Evolutionary conservation across 2,797 vertebrate species (phyloP).

Genomic region (Melanotaenia nigrans): DNA sequence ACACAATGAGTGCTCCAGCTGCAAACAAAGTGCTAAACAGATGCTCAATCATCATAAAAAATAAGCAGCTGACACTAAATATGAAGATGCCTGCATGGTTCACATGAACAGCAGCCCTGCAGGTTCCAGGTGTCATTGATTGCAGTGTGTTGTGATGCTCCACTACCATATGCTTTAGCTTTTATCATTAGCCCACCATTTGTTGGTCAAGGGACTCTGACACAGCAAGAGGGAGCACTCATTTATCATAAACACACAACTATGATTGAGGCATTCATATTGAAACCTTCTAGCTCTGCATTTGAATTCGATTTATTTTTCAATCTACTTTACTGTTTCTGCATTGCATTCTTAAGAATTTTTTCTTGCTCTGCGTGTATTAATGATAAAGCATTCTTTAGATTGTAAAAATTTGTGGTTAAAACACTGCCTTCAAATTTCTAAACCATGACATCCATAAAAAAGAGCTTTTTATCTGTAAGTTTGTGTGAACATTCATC

Average conservation of each 20-base stretch:
- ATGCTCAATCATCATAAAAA: constrained; percentile 59
- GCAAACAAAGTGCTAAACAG: constrained; percentile 60
- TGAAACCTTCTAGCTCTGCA: constrained; percentile 53
- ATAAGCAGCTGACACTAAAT: constrained; percentile 52
- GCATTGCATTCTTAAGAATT: constrained; percentile 32
- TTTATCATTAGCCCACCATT: constrained; percentile 79
- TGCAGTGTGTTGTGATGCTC: constrained; percentile 61
- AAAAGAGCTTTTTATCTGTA: constrained; percentile 16
- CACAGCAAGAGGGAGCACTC: constrained; percentile 62
- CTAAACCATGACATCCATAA: background rate
- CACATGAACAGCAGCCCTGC: constrained; percentile 51
- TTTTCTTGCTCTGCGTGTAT: constrained; percentile 24
- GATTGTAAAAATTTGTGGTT: constrained; percentile 21
- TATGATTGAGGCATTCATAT: constrained; percentile 59
- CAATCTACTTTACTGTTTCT: constrained; percentile 43
- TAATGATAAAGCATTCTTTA: constrained; percentile 32
- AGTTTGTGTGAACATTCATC: constrained; percentile 37
- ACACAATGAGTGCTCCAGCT: constrained; percentile 35
- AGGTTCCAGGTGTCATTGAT: constrained; percentile 70
- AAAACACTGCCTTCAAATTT: constrained; percentile 2
- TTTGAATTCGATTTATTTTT: constrained; percentile 72
- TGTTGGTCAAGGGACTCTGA: constrained; percentile 79
- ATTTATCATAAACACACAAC: constrained; percentile 79
- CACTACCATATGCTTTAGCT: constrained; percentile 79
- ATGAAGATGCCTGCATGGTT: constrained; percentile 58